Conservation (phyloP, 1,140 invertebrate genomes). For the Bombus superbus region DNA sequence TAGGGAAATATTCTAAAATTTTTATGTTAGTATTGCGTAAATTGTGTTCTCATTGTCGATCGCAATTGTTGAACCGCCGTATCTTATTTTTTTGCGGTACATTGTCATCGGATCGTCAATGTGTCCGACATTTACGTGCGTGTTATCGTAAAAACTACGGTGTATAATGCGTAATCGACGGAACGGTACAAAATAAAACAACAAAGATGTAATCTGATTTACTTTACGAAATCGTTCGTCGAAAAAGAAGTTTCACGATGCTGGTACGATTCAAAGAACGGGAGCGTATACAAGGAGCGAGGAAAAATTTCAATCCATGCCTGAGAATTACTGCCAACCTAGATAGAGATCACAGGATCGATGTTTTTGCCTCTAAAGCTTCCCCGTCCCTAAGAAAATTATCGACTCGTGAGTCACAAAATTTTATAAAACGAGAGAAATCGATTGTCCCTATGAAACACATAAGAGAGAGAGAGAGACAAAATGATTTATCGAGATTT, state of each 20-base stretch:
- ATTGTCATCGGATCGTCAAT: not conserved
- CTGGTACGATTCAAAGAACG: not conserved
- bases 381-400: not conserved
- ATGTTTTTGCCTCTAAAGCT: conserved; percentile 44
- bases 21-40: not conserved
- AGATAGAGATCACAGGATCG: conserved; percentile 38
- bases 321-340: conserved; percentile 62
- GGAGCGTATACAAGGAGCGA: not conserved
- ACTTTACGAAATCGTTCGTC: not conserved
- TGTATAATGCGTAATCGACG: conserved; percentile 14
- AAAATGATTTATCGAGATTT: conserved; percentile 11
- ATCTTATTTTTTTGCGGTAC: not conserved
- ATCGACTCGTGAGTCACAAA: too few species aligned
- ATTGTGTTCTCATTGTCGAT: not conserved
- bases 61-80: not conserved
- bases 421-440: not conserved
- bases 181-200: conserved; percentile 21
- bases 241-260: not conserved
- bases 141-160: not conserved
- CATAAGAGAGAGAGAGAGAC: not conserved
- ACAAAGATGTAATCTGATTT: not conserved
- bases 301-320: conserved; percentile 30
- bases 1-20: not conserved
- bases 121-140: not conserved
- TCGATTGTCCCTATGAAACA: not conserved